Conservation (phyloP, 2,888 invertebrate species). For the Craniophora ligustri region DNA sequence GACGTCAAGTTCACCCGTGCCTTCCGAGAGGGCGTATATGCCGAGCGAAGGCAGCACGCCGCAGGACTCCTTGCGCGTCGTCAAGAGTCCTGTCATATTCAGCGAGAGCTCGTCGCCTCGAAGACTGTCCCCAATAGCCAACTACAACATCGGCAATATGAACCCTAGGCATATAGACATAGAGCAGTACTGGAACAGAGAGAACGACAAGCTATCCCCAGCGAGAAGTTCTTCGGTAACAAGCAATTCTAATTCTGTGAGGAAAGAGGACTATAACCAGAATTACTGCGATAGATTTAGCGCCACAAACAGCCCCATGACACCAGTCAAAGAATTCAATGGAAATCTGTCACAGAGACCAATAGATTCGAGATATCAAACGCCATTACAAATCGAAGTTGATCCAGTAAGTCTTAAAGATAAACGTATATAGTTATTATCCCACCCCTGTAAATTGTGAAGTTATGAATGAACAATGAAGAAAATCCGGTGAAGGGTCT, state of each 20-base stretch:
- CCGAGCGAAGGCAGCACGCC: conserved; percentile 73
- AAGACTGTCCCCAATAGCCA: conserved; percentile 81
- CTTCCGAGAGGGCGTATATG: conserved; percentile 53
- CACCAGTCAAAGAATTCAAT: conserved; percentile 73
- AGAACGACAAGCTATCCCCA: conserved; percentile 75
- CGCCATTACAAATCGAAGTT: conserved; percentile 90
- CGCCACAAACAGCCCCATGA: conserved; percentile 76
- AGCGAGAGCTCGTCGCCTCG: conserved; percentile 82
- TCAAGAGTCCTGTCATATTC: conserved; percentile 80
- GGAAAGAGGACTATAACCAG: conserved; percentile 81
- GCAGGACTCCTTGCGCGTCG: conserved; percentile 73
- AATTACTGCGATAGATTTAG: conserved; percentile 81
- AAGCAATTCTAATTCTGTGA: conserved; percentile 72
- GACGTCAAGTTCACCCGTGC: conserved; percentile 77
- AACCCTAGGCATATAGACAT: conserved; percentile 84
- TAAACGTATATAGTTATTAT: conserved; percentile 53
- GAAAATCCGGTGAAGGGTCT: conserved; percentile 30
- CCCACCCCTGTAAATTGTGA: conserved; percentile 40
- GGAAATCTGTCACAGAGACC: conserved; percentile 75
- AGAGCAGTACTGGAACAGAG: conserved; percentile 79
- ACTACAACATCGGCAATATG: conserved; percentile 87
- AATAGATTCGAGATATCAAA: conserved; percentile 77
- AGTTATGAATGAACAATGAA: conserved; percentile 41
- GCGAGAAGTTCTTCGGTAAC: conserved; percentile 71
- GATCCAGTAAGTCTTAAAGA: conserved; percentile 90